Base-by-base conservation (phyloP, 2,797 vertebrate species). In the Eidolon dupreanum region DNA sequence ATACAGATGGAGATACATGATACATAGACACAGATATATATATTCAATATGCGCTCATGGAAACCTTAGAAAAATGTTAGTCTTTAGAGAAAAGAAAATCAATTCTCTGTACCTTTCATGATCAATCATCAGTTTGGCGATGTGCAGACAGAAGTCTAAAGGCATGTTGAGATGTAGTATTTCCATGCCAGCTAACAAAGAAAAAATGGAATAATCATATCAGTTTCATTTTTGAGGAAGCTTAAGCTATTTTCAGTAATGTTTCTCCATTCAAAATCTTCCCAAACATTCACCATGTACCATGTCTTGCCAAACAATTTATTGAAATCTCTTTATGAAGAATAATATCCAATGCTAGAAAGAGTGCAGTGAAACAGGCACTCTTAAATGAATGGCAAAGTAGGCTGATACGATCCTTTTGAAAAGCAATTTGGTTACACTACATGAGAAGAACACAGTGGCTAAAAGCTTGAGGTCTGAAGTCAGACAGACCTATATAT, bases 91-190 rank as follows among this genome's bases (percentile, higher is more conserved):
- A 92, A 85, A 57, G 31, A 66, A 79, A 95, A 85, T 81, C 12
- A 78, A 87, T 22, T 81, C 22, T 88, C 96, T 94, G 89, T 99
- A 99, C 99, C 99, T 99, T 96, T 99, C 98, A 88, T 99, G 97
- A 92, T 99, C 98, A 97, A 99, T 98, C 65, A 99, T 98, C 51
- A 99, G 98, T 90, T 99, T 99, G 92, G 98, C 99, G 97, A 98
- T 97, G 88, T 97, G 98, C 96, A 99, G 98, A 98, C 98, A 99
- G 31, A 99, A 98, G n/a, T 99, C 99, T 92, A 99, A 97, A 96
- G 99, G 95, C 97, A 99, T 98, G 17, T 98, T 98, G 65, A 98
- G 94, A 85, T 98, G 97, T 33, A 99, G 97, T 94, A 99, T 98
- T 97, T 99, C 99, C 93, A 97, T 94, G 93, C 99, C 78, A 97